phyloP scores from a whole-genome alignment of 2,113 vertebrate species.

The Istiophorus platypterus region DNA sequence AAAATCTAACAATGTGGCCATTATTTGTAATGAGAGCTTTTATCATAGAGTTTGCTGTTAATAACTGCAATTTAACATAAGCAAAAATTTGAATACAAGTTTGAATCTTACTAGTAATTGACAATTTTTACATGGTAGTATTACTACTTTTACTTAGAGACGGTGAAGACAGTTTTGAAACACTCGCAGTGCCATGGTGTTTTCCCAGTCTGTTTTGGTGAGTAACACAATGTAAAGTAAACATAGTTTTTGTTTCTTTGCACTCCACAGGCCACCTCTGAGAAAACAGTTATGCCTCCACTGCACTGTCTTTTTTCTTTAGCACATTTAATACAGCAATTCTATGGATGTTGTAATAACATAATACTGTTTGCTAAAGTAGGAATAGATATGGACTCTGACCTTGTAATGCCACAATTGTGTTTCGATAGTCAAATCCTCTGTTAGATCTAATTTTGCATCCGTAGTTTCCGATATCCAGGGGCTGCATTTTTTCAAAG shows the following conservation, averaged over 20 bases:
- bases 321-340: neutral
- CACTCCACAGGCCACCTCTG: neutral
- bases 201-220: neutral
- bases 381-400: conserved; percentile 44
- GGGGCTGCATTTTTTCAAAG: conserved; percentile 38
- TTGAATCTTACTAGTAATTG: no score
- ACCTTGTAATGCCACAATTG: conserved; percentile 68
- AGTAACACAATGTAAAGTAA: neutral
- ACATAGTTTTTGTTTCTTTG: neutral
- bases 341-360: neutral
- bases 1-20: no score
- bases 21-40: neutral
- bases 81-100: neutral
- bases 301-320: no score
- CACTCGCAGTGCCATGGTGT: neutral
- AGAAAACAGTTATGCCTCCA: neutral
- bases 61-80: neutral
- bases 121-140: no score
- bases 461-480: conserved; percentile 32
- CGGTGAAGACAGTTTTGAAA: neutral
- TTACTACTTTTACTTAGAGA: neutral
- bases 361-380: neutral
- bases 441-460: conserved; percentile 73
- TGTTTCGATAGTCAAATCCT: no score
- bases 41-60: neutral